Evolutionary conservation across 2,113 vertebrate genomes (phyloP).

Genomic region (Phaethornis superciliosus): DNA sequence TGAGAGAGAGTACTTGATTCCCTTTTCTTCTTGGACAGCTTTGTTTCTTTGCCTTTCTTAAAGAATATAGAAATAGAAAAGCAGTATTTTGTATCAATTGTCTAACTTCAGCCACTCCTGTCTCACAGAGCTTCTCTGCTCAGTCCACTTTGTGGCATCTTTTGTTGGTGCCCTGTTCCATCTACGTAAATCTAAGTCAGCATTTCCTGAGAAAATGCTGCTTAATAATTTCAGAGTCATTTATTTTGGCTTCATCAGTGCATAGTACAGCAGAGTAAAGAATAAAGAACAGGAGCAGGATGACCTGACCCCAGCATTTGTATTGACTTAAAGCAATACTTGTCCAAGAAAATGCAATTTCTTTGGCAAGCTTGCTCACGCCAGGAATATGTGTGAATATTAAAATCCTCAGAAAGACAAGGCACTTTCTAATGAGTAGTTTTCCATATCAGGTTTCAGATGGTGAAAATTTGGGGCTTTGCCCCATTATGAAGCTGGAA

Average conservation of each 20-base stretch:
- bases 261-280: neutral
- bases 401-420: neutral
- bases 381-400: neutral
- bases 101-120: neutral
- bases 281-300: neutral
- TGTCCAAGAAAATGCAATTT: constrained; percentile 16
- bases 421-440: neutral
- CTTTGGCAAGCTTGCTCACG: neutral
- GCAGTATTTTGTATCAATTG: neutral
- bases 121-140: neutral
- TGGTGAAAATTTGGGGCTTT: neutral
- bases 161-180: constrained; percentile 25
- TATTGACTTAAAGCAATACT: neutral
- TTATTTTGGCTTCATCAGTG: constrained; percentile 29
- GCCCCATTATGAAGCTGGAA: neutral
- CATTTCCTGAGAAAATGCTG: constrained; percentile 40
- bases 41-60: neutral
- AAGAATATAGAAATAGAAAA: neutral
- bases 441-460: neutral
- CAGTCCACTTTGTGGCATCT: neutral
- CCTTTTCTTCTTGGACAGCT: neutral
- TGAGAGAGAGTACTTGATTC: neutral
- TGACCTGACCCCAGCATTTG: neutral
- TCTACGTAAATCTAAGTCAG: neutral
- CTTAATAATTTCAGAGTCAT: constrained; percentile 37